Conservation (phyloP, 2,888 invertebrate species). For the Anoplius nigerrimus region DNA sequence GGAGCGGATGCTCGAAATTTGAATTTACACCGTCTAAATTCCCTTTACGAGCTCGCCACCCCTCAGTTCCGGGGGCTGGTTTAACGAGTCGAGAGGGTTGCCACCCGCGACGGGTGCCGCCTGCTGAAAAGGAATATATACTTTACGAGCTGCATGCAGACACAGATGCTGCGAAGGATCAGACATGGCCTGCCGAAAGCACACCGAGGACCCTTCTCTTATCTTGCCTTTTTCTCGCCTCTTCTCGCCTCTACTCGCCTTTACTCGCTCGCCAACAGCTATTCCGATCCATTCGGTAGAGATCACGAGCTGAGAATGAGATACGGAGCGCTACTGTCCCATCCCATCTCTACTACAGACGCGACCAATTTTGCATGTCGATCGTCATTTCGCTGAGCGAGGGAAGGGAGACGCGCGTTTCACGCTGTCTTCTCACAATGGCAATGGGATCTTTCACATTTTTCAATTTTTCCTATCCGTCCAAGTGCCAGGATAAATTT, state of each 20-base stretch:
- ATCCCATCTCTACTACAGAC: background rate
- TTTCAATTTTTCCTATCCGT: too few relatives aligned
- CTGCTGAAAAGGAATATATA: slow-evolving; percentile 35
- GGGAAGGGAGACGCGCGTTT: slow-evolving; percentile 24
- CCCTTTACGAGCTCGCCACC: background rate
- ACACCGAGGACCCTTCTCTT: background rate
- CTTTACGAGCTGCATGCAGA: slow-evolving; percentile 50
- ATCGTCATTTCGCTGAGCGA: slow-evolving; percentile 26
- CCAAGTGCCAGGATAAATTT: too few relatives aligned
- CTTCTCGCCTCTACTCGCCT: slow-evolving; percentile 9
- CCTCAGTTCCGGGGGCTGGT: background rate
- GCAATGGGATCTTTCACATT: too few relatives aligned
- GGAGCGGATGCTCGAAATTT: background rate
- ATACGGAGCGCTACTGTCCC: slow-evolving; percentile 18
- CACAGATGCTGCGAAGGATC: slow-evolving; percentile 55
- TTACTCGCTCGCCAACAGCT: slow-evolving; percentile 9
- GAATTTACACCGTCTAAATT: background rate
- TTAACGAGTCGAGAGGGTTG: background rate
- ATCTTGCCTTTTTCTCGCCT: too few relatives aligned
- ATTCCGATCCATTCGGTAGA: slow-evolving; percentile 21
- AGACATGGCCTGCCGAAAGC: slow-evolving; percentile 29
- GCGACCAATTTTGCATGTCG: slow-evolving; percentile 20
- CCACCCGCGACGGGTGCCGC: background rate
- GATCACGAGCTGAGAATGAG: slow-evolving; percentile 48
- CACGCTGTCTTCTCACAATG: too few relatives aligned